These are phyloP conservation scores for Drosophila prosaltans DNA, from an alignment of 1,140 invertebrate genomes.

Conservation along the genomic window DNA sequence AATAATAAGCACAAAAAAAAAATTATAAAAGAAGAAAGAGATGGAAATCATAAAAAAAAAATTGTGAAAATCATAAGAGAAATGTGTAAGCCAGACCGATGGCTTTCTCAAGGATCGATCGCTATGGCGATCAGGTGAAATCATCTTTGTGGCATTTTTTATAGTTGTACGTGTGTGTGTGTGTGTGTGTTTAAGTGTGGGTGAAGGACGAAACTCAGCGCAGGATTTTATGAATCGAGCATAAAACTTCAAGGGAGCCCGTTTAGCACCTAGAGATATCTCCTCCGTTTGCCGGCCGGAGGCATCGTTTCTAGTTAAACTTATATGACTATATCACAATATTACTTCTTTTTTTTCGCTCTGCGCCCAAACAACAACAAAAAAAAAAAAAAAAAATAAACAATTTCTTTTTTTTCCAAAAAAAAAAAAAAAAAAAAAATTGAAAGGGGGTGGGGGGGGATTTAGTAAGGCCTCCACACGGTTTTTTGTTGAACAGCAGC, in stretches of 20 bases:
- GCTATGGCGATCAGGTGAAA: slow-evolving; percentile 46
- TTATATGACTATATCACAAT: slow-evolving; percentile 82
- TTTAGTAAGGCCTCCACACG: slow-evolving; percentile 90
- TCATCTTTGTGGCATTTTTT: slow-evolving; percentile 19
- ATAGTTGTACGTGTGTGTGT: slow-evolving; percentile 11
- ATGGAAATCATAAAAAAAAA: slow-evolving; percentile 24
- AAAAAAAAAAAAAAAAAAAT: slow-evolving; percentile 21
- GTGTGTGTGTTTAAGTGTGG: slow-evolving; percentile 17
- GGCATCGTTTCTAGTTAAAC: slow-evolving; percentile 42
- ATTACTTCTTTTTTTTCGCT: slow-evolving; percentile 60
- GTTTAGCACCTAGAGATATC: slow-evolving; percentile 28
- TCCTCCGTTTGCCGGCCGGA: slow-evolving; percentile 71
- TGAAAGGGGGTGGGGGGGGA: slow-evolving; percentile 7
- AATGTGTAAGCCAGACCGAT: slow-evolving; percentile 16
- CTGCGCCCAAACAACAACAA: slow-evolving; percentile 57
- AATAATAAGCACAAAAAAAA: slow-evolving; percentile 33
- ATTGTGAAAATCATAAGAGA: slow-evolving; percentile 21
- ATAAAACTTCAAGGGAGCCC: slow-evolving; percentile 81
- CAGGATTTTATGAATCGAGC: slow-evolving; percentile 79
- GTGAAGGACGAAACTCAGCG: slow-evolving; percentile 61
- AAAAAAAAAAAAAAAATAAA: slow-evolving; percentile 14
- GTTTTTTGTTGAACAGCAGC: slow-evolving; percentile 86
- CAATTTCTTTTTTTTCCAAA: slow-evolving; percentile 22
- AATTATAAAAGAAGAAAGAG: slow-evolving; percentile 24
- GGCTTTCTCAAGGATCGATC: slow-evolving; percentile 24